These are phyloP conservation scores for Holcopasites calliopsidis DNA, from an alignment of 1,140 invertebrate genomes.

Conservation along the genomic window DNA sequence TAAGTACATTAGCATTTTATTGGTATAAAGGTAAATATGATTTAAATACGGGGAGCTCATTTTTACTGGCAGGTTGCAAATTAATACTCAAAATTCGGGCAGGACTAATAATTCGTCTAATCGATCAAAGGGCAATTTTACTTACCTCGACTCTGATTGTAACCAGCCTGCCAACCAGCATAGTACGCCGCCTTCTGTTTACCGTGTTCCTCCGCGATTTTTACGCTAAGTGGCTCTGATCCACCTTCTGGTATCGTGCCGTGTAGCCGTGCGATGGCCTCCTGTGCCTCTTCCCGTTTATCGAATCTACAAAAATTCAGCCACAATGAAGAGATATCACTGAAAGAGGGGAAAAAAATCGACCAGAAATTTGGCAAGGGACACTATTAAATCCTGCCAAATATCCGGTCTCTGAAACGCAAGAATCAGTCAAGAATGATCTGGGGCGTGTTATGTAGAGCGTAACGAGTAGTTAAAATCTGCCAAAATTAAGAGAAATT, in stretches of 20 bases:
- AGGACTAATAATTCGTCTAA: conserved; percentile 38
- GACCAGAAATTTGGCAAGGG: neutral
- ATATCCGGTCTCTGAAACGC: neutral
- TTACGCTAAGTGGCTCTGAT: conserved; percentile 90
- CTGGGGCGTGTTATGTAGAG: conserved; percentile 9
- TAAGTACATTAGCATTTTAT: too few species aligned
- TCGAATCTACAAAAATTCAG: conserved; percentile 73
- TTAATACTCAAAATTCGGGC: conserved; percentile 24
- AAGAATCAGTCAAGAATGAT: neutral
- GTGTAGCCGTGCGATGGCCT: conserved; percentile 91
- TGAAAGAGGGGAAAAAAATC: neutral
- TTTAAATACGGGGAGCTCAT: neutral
- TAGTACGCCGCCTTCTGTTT: conserved; percentile 90
- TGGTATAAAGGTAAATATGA: neutral
- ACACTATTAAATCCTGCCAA: neutral
- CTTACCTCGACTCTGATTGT: conserved; percentile 80
- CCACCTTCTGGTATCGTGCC: conserved; percentile 92
- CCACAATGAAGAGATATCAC: neutral
- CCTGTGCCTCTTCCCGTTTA: conserved; percentile 91
- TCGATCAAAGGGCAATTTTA: conserved; percentile 30
- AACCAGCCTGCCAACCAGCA: conserved; percentile 82
- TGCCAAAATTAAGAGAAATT: conserved; percentile 47
- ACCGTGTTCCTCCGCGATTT: conserved; percentile 95
- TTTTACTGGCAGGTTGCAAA: conserved; percentile 50
- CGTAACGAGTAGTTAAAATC: conserved; percentile 17